Evolutionary conservation across 2,113 vertebrate genomes (phyloP), one percentile per base, ranked within the genome.

Genomic region (Sylvilagus bachmani): DNA sequence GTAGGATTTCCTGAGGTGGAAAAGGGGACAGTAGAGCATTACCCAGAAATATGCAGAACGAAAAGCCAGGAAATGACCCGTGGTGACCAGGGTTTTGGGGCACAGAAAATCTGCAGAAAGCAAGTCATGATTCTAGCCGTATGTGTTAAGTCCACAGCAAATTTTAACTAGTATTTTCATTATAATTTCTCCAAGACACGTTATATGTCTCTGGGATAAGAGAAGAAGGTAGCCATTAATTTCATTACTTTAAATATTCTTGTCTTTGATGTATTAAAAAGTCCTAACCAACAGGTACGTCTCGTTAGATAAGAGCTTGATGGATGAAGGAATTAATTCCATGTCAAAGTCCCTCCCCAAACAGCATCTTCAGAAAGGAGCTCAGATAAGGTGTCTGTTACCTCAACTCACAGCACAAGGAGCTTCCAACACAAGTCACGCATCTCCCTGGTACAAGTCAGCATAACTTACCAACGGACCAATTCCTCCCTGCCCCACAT

Each of bases 401-500:
- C 17, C 61, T 80, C 77, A 84, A n/a, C 25, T 64, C 13, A 78
- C 2, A 75, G 33, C 14, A 67, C 21, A 95, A 64, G 17, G 62
- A 33, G 14, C n/a, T 84, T 82, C 6, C 69, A 44, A 27, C 38
- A 61, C 84, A 58, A 92, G 29, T 49, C 38, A 88, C 74, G 83
- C 13, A 91, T 10, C 78, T 82, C 88, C 61, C 62, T 90, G 36
- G 33, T 51, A 75, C 5, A 85, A 81, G 25, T 82, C 49, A n/a
- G 4, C 70, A 38, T 55, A 90, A 90, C 79, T 93, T 88, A 74
- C 61, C 51, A 88, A 75, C 6, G 16, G 81, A 88, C 53, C 88
- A 33, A 79, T 38, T 81, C 85, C 7, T 55, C 33, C 6, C 4
- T 58, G 12, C 25, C 71, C 8, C 82, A 27, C 17, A 36, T 71